Conservation (phyloP, 2,113 vertebrate species). For the Chunga burmeisteri region DNA sequence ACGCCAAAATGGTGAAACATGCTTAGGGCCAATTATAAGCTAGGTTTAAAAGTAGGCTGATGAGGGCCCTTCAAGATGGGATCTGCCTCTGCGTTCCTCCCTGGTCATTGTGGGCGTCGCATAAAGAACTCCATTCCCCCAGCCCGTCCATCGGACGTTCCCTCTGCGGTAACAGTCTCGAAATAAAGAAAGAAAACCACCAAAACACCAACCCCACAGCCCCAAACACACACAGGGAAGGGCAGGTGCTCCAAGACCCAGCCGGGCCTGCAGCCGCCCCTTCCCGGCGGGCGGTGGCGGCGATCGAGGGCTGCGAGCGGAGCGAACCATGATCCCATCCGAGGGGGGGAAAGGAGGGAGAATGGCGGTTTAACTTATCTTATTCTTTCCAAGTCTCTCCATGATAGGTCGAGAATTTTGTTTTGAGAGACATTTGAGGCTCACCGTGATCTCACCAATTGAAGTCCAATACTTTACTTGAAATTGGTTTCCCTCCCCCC, state of each 20-base stretch:
- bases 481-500: accelerated
- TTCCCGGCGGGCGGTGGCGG: not conserved
- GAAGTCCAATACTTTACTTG: not conserved
- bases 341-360: too few relatives aligned
- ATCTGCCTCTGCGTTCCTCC: not conserved
- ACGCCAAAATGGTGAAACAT: not conserved
- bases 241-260: too few relatives aligned
- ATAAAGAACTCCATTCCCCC: not conserved
- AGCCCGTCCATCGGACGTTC: not conserved
- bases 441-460: not conserved
- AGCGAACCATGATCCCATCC: not conserved
- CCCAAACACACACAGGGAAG: not conserved
- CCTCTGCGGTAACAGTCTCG: not conserved
- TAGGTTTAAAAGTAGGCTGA: not conserved
- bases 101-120: not conserved
- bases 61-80: not conserved
- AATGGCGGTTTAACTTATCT: not conserved
- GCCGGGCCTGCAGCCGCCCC: accelerated
- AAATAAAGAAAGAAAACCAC: not conserved
- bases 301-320: not conserved
- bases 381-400: not conserved
- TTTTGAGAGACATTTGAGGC: not conserved
- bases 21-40: not conserved
- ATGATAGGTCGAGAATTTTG: not conserved
- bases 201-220: not conserved